A percentile compares a stretch with the other conserved stretches of the same genome.
These are phyloP conservation scores for Prunella himalayana DNA, from an alignment of 2,113 vertebrate species.

Conservation along the genomic window DNA sequence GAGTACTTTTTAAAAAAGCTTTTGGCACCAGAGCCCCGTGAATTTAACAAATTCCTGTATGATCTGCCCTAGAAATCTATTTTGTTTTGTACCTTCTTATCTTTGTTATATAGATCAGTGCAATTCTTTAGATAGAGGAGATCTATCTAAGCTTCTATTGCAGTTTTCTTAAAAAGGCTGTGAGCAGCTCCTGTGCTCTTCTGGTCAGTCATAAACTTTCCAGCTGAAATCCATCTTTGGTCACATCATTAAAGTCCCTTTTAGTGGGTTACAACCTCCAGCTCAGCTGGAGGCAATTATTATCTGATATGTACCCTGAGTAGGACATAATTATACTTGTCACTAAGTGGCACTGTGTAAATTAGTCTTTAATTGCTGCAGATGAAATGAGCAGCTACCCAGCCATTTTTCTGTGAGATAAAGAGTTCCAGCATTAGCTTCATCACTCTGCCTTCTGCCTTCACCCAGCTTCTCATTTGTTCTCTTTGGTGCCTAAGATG, in stretches of 20 bases:
- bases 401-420: conserved; percentile 14
- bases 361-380: conserved; percentile 54
- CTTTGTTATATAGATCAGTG: background rate
- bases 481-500: background rate
- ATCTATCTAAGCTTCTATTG: background rate
- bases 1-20: background rate
- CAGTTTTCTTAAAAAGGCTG: background rate
- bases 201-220: background rate
- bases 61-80: background rate
- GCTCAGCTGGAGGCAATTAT: conserved; percentile 60
- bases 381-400: conserved; percentile 28
- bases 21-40: background rate
- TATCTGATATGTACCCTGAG: conserved; percentile 25
- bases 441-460: background rate
- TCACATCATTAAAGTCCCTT: background rate
- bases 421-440: background rate
- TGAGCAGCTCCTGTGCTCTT: background rate
- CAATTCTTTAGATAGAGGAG: background rate
- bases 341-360: conserved; percentile 54
- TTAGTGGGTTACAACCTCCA: background rate
- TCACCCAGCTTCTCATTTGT: background rate
- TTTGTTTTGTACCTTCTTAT: background rate
- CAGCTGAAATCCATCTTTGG: background rate
- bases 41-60: background rate
- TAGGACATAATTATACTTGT: conserved; percentile 59